Evolutionary conservation across 2,888 invertebrate genomes (phyloP).

Genomic region (Colostygia pectinataria): DNA sequence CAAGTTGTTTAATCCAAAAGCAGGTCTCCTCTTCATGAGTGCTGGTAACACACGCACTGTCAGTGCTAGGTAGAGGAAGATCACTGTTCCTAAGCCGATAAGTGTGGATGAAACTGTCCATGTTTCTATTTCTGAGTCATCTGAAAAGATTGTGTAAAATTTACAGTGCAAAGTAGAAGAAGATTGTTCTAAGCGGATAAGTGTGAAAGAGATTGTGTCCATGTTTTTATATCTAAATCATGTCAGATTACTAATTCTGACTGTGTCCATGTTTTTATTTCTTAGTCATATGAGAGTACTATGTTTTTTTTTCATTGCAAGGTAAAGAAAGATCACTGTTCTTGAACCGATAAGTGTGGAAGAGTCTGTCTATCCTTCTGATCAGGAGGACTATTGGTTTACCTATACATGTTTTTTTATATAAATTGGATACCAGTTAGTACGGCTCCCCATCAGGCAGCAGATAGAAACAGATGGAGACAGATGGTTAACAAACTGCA

Average conservation of each 20-base stretch:
- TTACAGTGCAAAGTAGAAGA: constrained; percentile 86
- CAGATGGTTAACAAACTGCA: no score
- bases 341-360: constrained; percentile 51
- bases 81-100: constrained; percentile 50
- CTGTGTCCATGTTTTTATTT: no score
- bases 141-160: no score
- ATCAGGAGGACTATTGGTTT: no score
- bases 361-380: constrained; percentile 55
- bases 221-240: no score
- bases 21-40: constrained; percentile 85
- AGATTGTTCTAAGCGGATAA: constrained; percentile 64
- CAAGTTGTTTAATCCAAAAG: constrained; percentile 85
- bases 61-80: constrained; percentile 86
- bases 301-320: no score
- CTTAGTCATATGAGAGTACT: no score
- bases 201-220: constrained; percentile 48
- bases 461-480: no score
- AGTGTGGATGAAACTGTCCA: constrained; percentile 61
- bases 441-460: no score
- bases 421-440: no score
- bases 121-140: constrained; percentile 38
- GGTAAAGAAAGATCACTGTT: constrained; percentile 83
- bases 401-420: no score
- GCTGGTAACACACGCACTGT: constrained; percentile 86
- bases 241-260: no score